Evolutionary conservation across 1,140 invertebrate species (phyloP), one percentile per base, ranked within the genome.

Genomic region (Drosophila insularis): DNA sequence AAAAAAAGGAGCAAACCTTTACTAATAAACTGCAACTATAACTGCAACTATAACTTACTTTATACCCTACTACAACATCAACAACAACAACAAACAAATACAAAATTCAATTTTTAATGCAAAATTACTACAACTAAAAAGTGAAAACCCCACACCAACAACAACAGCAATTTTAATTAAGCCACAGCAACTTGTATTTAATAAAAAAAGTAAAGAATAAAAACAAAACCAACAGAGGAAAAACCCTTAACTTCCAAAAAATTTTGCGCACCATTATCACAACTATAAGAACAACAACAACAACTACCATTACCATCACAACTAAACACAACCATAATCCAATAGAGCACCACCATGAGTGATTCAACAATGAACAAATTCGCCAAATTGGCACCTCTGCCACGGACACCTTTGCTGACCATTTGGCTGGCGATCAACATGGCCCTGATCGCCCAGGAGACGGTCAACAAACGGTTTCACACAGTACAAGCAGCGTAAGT

Each of bases 401-500:
- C 90, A 56, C 86, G 79, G 32, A 82, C 79, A 10, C 84, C 82
- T n/a, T 74, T 92, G 60, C 74, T 92, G 31, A 92, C 91, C 61
- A 90, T 92, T 58, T 92, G 91, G 91, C 78, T 92, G 73, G 87
- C 91, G 63, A 81, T 92, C 23, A 92, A 91, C 54, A 75, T 92
- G 77, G 91, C 91, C 55, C 74, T 92, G 63, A 81, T 91, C 43
- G 73, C 85, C 58, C 91, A 92, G 79, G 86, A 91, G 71, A 89
- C 87, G 74, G 81, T 75, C 55, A 78, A 80, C 58, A 89, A 78
- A 72, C 71, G 80, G 68, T 79, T 78, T 68, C 75, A 76, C 78
- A 76, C 81, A 82, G 91, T 91, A 43, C 79, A 92, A 74, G 89
- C 91, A 68, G 90, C 91, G 91, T 92, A 79, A 91, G 90, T 92